Evolutionary conservation across 2,113 vertebrate species (phyloP).

Genomic region (Grammomys surdaster): DNA sequence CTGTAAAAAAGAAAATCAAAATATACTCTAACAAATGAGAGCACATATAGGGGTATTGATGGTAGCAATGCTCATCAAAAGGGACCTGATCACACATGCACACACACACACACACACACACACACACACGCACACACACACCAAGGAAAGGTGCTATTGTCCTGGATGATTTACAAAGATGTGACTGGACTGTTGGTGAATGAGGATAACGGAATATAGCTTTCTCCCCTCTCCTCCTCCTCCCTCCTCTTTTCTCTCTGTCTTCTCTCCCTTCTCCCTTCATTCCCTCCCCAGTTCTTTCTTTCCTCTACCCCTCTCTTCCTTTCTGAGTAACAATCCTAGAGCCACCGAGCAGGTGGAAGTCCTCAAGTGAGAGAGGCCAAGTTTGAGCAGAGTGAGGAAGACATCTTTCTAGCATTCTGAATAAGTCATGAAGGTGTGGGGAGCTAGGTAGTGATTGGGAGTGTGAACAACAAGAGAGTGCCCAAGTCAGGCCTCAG

Average conservation of each 20-base stretch:
- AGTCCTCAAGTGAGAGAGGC: too few species aligned
- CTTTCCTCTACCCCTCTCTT: not conserved
- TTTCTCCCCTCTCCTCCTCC: not conserved
- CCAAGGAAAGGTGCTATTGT: too few species aligned
- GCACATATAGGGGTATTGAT: rapidly evolving
- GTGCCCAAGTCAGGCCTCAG: not conserved
- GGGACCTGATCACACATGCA: not conserved
- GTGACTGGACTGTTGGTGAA: rapidly evolving
- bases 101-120: too few species aligned
- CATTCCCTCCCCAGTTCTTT: too few species aligned
- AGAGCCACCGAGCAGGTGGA: not conserved
- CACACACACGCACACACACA: too few species aligned
- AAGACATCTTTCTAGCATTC: not conserved
- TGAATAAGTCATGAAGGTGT: not conserved
- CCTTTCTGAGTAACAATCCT: not conserved
- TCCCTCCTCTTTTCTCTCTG: not conserved
- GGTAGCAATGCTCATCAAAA: rapidly evolving
- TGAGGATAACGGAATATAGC: too few species aligned
- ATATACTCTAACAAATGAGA: not conserved
- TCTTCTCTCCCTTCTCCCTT: too few species aligned
- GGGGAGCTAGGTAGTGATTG: not conserved
- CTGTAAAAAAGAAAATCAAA: not conserved
- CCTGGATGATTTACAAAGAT: too few species aligned
- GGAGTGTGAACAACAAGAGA: not conserved
- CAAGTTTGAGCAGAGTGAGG: not conserved